Evolutionary conservation across 1,140 invertebrate genomes (phyloP), one percentile per base, ranked within the genome.

Genomic region (Hylaeus volcanicus): DNA sequence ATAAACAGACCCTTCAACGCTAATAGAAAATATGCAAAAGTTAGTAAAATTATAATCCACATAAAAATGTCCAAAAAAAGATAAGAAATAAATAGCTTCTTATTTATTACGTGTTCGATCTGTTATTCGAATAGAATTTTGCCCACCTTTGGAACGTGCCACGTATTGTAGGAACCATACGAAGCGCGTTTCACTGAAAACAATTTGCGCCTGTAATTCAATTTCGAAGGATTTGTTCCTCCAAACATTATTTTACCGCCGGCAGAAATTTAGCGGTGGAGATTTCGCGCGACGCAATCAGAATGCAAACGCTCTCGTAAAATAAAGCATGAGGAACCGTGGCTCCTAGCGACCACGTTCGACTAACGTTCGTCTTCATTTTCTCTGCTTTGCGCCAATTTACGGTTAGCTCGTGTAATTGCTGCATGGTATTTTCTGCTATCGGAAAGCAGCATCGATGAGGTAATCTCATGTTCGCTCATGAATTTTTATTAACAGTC

Each of bases 401-500:
- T 72, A 83, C 68, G 61, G 58, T 43, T 14, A 1, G 11, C 5
- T 5, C n/a, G 26, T 56, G 66, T 82, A 77, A 84, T 84, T 77
- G 81, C 39, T 14, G 12, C 39, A 74, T n/a, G 48, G 48, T 0
- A 41, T 11, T 74, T 53, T 9, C 8, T 14, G 26, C 48, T 8
- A 5, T 39, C 43, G 37, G 4, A 51, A 14, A 45, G 26, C 41
- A 63, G 14, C 12, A n/a, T n/a, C 11, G 69, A 70, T 63, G 56
- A n/a, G 1, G n/a, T 48, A 51, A 75, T 81, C 56, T 60, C 63
- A 8, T 4, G n/a, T 15, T 76, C 41, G 26, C 39, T 51, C 53
- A 51, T 83, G 75, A 83, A 81, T 83, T 12, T 37, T 83, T 39
- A 81, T 83, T 56, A 70, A 14, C n/a, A 37, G 43, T 11, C 55